These are phyloP conservation scores for human DNA, from an alignment of 2,113 vertebrate species.

Conservation along the genomic window GRCh38 chr2:60805001-60805500, in stretches of 20 bases:
- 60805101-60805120: background rate
- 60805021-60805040: background rate
- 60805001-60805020: background rate
- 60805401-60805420: background rate
- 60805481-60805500: background rate
- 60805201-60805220: background rate
- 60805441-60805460: background rate
- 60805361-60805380: background rate
- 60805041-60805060: background rate
- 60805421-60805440: background rate
- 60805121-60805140: background rate
- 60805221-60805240: background rate
- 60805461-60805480: background rate
- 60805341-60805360: background rate
- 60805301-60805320: background rate
- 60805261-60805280: background rate
- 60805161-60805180: background rate
- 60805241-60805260: background rate
- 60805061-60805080: constrained; percentile 22
- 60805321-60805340: background rate
- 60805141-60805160: background rate
- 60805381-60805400: background rate
- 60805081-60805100: background rate
- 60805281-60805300: background rate
- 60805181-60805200: background rate